Evolutionary conservation across 2,888 invertebrate genomes (phyloP).

Genomic region (Sabatieria punctata): DNA sequence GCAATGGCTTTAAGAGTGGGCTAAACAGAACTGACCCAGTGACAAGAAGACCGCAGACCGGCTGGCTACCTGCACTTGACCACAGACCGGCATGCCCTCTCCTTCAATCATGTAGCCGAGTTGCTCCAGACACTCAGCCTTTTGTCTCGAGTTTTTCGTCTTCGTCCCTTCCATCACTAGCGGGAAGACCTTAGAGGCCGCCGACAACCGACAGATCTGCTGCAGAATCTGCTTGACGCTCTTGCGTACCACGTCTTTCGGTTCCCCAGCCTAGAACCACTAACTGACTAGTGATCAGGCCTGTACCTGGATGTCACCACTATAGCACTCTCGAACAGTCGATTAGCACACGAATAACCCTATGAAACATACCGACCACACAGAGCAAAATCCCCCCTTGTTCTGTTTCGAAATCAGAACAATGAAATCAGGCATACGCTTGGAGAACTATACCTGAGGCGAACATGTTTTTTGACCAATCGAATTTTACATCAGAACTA

Average conservation of each 20-base stretch:
- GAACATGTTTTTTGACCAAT: no score
- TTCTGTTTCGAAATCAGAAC: no score
- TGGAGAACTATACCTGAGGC: no score
- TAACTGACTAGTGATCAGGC: no score
- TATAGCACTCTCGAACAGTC: no score
- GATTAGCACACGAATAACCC: no score
- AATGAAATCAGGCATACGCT: no score
- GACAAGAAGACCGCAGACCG: conserved; percentile 7
- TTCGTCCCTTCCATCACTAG: conserved; percentile 85
- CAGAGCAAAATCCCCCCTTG: no score
- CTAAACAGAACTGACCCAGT: conserved; percentile 9
- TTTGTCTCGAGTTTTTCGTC: conserved; percentile 86
- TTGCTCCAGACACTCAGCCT: conserved; percentile 87
- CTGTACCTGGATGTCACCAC: no score
- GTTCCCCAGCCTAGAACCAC: conserved; percentile 54
- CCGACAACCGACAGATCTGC: conserved; percentile 65
- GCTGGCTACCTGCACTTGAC: conserved; percentile 49
- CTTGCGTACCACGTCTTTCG: conserved; percentile 80
- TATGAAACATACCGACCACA: no score
- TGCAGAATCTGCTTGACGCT: conserved; percentile 68
- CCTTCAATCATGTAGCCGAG: conserved; percentile 65
- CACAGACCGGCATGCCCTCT: conserved; percentile 64
- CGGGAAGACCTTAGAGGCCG: conserved; percentile 68
- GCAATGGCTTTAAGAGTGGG: conserved; percentile 71
- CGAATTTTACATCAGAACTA: no score